Conservation (phyloP, 2,888 invertebrate species). For the Brachylomia viminalis region DNA sequence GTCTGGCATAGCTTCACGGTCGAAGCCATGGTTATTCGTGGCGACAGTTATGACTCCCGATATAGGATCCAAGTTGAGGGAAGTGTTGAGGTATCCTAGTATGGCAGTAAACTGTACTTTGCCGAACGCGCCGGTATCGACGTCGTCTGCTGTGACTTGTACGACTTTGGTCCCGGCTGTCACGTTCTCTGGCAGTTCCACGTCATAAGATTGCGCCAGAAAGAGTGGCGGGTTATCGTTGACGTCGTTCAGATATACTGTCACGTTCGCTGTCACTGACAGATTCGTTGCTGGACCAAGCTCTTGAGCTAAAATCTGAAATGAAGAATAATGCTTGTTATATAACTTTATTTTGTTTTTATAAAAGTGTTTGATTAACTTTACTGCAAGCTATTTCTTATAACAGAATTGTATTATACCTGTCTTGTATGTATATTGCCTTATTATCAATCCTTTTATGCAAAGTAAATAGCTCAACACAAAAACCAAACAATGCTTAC, state of each 20-base stretch:
- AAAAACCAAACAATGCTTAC: slow-evolving; percentile 77
- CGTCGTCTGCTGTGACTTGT: slow-evolving; percentile 95
- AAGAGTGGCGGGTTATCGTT: slow-evolving; percentile 97
- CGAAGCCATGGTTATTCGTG: slow-evolving; percentile 94
- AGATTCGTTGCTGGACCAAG: slow-evolving; percentile 94
- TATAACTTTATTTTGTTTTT: background rate
- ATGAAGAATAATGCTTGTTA: slow-evolving; percentile 57
- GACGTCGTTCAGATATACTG: slow-evolving; percentile 95
- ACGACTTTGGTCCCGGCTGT: slow-evolving; percentile 93
- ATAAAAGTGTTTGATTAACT: background rate
- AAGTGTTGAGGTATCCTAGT: slow-evolving; percentile 94
- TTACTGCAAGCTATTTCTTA: background rate
- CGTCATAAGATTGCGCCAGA: slow-evolving; percentile 93
- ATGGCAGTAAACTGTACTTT: slow-evolving; percentile 95
- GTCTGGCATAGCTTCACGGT: slow-evolving; percentile 95
- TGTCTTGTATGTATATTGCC: background rate
- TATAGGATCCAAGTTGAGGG: slow-evolving; percentile 94
- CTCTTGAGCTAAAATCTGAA: slow-evolving; percentile 95
- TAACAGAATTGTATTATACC: background rate
- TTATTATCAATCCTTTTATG: background rate
- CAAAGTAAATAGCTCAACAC: background rate
- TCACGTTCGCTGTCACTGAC: slow-evolving; percentile 93
- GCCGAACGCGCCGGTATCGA: slow-evolving; percentile 94
- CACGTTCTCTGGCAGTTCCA: slow-evolving; percentile 95
- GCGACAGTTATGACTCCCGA: slow-evolving; percentile 95